Percentiles rank a stretch among this genome's conserved stretches.
phyloP scores from a whole-genome alignment of 2,797 vertebrate species.

The Poeciliopsis turneri region DNA sequence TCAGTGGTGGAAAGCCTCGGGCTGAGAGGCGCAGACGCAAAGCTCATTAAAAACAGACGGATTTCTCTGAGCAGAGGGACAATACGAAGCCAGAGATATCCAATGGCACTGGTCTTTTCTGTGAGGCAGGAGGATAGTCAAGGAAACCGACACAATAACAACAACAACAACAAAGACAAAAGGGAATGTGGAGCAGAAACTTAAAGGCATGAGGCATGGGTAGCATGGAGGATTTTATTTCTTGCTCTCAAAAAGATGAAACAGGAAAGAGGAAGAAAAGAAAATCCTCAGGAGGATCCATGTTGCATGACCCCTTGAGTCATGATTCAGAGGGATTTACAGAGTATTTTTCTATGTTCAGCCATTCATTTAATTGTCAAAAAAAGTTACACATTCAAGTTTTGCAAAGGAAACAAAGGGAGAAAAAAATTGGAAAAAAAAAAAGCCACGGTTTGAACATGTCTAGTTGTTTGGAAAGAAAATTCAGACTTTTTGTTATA shows the following conservation, averaged over 20 bases:
- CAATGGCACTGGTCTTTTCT: constrained; percentile 50
- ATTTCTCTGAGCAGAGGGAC: constrained; percentile 66
- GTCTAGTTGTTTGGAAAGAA: neutral
- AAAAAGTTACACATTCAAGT: neutral
- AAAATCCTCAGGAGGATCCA: constrained; percentile 17
- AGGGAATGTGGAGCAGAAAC: constrained; percentile 34
- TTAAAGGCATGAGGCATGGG: constrained; percentile 38
- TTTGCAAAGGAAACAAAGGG: neutral
- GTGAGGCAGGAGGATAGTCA: constrained; percentile 44
- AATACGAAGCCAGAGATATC: constrained; percentile 52
- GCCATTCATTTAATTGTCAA: constrained; percentile 2
- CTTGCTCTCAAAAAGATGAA: constrained; percentile 24
- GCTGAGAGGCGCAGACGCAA: constrained; percentile 68
- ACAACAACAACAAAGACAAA: constrained; percentile 64
- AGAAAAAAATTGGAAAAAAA: neutral
- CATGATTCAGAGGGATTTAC: constrained; percentile 36
- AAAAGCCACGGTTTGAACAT: neutral
- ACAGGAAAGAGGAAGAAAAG: constrained; percentile 7
- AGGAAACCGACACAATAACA: constrained; percentile 52
- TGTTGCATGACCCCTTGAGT: constrained; percentile 21
- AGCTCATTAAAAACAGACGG: constrained; percentile 79
- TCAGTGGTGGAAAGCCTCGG: constrained; percentile 71
- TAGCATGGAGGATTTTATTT: constrained; percentile 20
- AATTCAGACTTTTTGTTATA: neutral
- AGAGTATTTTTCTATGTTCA: constrained; percentile 18